Conservation (phyloP, 2,797 vertebrate species). For the Cynodonichthys magdalenae region DNA sequence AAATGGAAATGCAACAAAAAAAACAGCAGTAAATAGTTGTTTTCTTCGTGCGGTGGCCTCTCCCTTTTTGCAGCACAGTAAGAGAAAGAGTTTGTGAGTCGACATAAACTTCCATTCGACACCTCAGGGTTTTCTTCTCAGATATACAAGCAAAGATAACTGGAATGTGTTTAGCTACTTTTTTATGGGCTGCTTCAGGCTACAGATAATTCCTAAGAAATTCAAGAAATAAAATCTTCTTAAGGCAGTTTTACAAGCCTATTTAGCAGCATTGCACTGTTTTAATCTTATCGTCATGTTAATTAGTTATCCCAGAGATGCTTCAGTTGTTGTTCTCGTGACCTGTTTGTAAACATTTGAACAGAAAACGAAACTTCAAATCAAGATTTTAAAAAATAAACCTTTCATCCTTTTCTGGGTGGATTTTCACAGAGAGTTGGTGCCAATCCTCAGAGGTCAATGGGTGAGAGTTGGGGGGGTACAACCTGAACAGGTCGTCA, state of each 20-base stretch:
- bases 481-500: too few relatives aligned
- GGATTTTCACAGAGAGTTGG: too few relatives aligned
- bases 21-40: not conserved
- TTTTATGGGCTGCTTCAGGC: not conserved
- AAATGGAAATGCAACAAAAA: conserved; percentile 2
- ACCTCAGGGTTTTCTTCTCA: not conserved
- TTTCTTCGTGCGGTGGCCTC: not conserved
- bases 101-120: not conserved
- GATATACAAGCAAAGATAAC: not conserved
- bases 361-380: too few relatives aligned
- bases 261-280: too few relatives aligned
- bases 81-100: not conserved
- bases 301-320: too few relatives aligned
- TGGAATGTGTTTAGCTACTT: not conserved
- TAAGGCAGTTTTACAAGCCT: not conserved
- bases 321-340: too few relatives aligned
- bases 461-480: too few relatives aligned
- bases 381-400: too few relatives aligned
- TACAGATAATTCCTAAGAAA: not conserved
- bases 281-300: too few relatives aligned
- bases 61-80: not conserved
- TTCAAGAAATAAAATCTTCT: not conserved
- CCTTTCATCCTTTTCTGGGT: too few relatives aligned
- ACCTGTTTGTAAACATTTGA: too few relatives aligned
- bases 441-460: too few relatives aligned